Evolutionary conservation across 2,888 invertebrate species (phyloP).

Genomic region (Aphidius colemani): DNA sequence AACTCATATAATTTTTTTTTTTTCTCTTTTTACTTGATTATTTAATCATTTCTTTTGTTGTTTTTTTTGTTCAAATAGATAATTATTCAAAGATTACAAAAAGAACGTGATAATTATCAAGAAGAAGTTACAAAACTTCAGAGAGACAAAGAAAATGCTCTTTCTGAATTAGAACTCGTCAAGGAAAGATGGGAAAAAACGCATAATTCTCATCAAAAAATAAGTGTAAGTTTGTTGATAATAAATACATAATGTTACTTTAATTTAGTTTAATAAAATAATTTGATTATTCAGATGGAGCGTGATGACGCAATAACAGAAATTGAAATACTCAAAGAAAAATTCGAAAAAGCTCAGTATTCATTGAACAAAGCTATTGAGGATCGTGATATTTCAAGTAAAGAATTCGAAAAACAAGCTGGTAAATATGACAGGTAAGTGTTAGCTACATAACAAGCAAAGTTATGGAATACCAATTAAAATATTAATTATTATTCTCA

Average conservation of each 20-base stretch:
- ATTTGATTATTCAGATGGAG: conserved; percentile 69
- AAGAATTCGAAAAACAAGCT: conserved; percentile 89
- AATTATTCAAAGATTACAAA: conserved; percentile 78
- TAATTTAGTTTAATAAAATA: not conserved
- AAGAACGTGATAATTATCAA: conserved; percentile 83
- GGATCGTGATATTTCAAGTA: conserved; percentile 85
- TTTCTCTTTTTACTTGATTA: not conserved
- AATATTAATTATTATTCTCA: not conserved
- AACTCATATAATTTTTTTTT: not conserved
- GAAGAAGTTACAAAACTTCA: conserved; percentile 82
- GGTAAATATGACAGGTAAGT: conserved; percentile 87
- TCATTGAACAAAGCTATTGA: conserved; percentile 83
- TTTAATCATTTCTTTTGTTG: not conserved
- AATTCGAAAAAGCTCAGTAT: conserved; percentile 84
- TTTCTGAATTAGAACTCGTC: conserved; percentile 83
- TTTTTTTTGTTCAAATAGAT: conserved; percentile 60
- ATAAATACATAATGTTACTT: not conserved
- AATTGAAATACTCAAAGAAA: conserved; percentile 85
- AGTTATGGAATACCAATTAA: not conserved
- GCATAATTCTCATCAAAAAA: conserved; percentile 80
- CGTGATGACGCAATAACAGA: conserved; percentile 85
- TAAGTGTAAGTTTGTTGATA: conserved; percentile 66
- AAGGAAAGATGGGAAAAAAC: conserved; percentile 89
- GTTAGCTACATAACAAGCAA: not conserved
- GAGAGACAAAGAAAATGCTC: conserved; percentile 81